These are phyloP conservation scores for Elaphurus davidianus DNA, from an alignment of 2,113 vertebrate genomes.

Conservation along the genomic window DNA sequence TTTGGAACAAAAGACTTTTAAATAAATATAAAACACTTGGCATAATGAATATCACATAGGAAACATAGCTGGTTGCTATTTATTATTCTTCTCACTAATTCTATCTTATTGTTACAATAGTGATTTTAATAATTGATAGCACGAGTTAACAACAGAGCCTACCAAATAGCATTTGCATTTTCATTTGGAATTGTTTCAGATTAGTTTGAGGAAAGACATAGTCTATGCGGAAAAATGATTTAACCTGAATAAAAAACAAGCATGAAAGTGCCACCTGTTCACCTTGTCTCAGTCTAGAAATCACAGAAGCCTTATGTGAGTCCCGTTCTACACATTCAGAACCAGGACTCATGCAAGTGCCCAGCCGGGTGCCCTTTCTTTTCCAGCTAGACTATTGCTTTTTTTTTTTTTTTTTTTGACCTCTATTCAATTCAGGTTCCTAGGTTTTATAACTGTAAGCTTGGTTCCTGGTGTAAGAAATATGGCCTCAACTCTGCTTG, in stretches of 20 bases:
- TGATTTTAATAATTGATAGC: neutral
- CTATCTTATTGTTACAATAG: neutral
- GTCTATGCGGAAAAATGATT: neutral
- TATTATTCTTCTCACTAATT: neutral
- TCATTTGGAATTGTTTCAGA: neutral
- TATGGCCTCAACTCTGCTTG: neutral
- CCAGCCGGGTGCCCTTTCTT: neutral
- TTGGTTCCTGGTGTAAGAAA: neutral
- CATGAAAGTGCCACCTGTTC: neutral
- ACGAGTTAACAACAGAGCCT: neutral
- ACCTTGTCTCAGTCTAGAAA: neutral
- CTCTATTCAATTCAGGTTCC: neutral
- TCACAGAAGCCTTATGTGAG: neutral
- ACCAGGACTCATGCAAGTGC: neutral
- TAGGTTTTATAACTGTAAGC: neutral
- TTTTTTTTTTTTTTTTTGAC: neutral
- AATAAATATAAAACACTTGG: neutral
- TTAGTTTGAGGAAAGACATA: neutral
- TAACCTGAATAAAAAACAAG: neutral
- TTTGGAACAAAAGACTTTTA: neutral
- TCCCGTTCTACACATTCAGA: neutral
- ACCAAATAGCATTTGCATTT: neutral
- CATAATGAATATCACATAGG: neutral
- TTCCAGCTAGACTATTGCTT: neutral
- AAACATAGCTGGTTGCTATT: neutral